Evolutionary conservation across 2,888 invertebrate species (phyloP).

Genomic region (Euzophera pinguis): DNA sequence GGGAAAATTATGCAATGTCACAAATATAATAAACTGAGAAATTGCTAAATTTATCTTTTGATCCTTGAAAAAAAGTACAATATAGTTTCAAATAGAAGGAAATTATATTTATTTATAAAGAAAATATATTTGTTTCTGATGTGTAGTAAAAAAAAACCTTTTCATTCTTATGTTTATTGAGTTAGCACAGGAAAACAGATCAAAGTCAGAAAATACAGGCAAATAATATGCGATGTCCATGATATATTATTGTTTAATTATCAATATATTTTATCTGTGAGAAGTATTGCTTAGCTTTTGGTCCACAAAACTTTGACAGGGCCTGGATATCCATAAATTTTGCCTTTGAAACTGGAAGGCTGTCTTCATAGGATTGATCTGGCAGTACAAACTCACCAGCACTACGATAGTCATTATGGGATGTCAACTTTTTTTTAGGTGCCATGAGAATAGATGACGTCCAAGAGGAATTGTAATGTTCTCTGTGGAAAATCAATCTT

Average conservation of each 20-base stretch:
- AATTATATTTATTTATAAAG: no score
- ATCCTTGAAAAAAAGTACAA: no score
- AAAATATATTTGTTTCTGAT: no score
- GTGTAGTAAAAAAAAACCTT: no score
- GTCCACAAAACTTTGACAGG: conserved; percentile 20
- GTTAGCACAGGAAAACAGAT: no score
- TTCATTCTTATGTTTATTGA: no score
- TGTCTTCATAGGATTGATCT: conserved; percentile 15
- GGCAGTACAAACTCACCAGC: conserved; percentile 17
- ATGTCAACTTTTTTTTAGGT: conserved; percentile 16
- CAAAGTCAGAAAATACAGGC: no score
- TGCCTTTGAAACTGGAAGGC: conserved; percentile 20
- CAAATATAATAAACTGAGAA: no score
- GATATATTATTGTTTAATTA: conserved; percentile 17
- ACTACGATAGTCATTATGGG: conserved; percentile 13
- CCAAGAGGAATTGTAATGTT: conserved; percentile 16
- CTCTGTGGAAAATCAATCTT: conserved; percentile 25
- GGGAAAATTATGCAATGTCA: no score
- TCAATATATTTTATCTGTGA: conserved; percentile 19
- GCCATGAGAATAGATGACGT: conserved; percentile 15
- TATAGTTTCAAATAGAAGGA: no score
- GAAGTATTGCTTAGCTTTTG: conserved; percentile 19
- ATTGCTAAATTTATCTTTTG: no score
- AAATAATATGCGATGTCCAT: conserved; percentile 18
- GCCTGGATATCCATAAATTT: conserved; percentile 21